A percentile compares a stretch with the other conserved stretches of the same genome.
Conservation (phyloP, 53 echinoderm and acorn worm genomes). For the Stichopus horrens region DNA sequence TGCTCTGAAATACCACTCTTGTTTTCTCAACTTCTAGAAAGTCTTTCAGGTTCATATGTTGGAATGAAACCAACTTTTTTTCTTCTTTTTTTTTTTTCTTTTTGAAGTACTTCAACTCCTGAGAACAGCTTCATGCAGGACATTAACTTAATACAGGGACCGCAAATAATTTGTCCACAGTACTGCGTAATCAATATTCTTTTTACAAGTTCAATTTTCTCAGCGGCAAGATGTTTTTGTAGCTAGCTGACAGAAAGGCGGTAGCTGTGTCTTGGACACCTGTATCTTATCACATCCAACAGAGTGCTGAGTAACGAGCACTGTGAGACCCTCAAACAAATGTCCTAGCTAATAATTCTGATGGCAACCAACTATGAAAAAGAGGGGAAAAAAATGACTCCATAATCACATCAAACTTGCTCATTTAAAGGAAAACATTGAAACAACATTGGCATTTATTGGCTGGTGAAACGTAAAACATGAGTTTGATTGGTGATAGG, state of each 20-base stretch:
- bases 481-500: not conserved
- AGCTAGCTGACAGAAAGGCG: constrained; percentile 23
- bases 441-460: not conserved
- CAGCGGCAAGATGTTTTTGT: constrained; percentile 40
- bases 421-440: not conserved
- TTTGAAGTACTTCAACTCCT: not conserved
- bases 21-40: too few relatives aligned
- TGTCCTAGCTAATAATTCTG: constrained; percentile 35
- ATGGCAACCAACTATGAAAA: constrained; percentile 11
- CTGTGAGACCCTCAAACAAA: constrained; percentile 13
- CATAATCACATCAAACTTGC: not conserved
- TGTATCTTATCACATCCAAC: constrained; percentile 28
- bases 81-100: too few relatives aligned
- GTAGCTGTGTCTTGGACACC: constrained; percentile 35
- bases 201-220: constrained; percentile 34
- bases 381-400: not conserved
- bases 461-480: not conserved
- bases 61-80: constrained; percentile 5
- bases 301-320: not conserved
- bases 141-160: not conserved
- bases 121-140: not conserved
- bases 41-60: not conserved
- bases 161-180: constrained; percentile 33
- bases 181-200: constrained; percentile 22
- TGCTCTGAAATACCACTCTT: too few relatives aligned